Conservation (phyloP, 2,888 invertebrate species). For the Kuschelorhynchus macadamiae region DNA sequence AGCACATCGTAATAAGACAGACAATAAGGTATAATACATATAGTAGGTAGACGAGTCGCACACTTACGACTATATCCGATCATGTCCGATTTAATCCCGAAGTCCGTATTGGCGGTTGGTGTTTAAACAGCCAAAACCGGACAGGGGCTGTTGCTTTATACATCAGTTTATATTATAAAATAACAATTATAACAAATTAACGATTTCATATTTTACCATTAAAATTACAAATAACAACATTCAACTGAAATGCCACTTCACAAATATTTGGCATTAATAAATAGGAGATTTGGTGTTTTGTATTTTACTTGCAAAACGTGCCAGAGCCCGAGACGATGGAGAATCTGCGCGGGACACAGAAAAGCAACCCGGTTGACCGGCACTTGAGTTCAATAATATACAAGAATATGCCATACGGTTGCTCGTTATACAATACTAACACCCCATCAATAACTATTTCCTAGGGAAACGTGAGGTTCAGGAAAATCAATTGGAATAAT, state of each 20-base stretch:
- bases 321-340: conserved; percentile 39
- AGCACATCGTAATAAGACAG: conserved; percentile 65
- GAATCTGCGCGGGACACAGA: conserved; percentile 43
- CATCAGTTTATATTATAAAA: conserved; percentile 65
- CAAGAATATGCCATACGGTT: conserved; percentile 39
- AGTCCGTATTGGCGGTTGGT: conserved; percentile 37
- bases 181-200: conserved; percentile 69
- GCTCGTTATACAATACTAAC: conserved; percentile 55
- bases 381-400: conserved; percentile 47
- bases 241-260: conserved; percentile 66
- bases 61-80: conserved; percentile 65
- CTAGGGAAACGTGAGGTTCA: conserved; percentile 52
- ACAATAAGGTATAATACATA: conserved; percentile 62
- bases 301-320: conserved; percentile 46
- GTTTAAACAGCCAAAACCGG: conserved; percentile 40
- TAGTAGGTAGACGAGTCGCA: conserved; percentile 59
- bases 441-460: conserved; percentile 59
- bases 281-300: conserved; percentile 55
- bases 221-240: conserved; percentile 69
- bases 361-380: conserved; percentile 45
- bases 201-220: conserved; percentile 67
- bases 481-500: conserved; percentile 52
- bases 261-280: conserved; percentile 63
- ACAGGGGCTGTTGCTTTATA: conserved; percentile 50
- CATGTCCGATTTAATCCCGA: conserved; percentile 39